Base-by-base conservation (phyloP, 2,113 vertebrate species). In the Oriolus oriolus region DNA sequence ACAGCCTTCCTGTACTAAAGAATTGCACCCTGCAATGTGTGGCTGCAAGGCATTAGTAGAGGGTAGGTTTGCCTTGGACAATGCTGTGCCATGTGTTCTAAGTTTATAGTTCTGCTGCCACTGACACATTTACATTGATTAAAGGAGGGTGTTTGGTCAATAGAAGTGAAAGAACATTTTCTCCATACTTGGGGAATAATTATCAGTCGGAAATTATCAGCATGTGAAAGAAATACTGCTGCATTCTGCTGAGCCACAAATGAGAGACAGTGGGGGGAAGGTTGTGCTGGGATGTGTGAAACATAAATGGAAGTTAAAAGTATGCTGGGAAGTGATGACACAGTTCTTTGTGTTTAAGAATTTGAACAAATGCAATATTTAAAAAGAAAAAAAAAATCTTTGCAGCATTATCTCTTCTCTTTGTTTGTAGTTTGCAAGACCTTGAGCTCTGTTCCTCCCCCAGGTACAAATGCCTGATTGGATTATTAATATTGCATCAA, bases 401-500 rank as follows among this genome's bases (percentile, higher is more conserved):
- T 66, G 35, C 49, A 42, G 69, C 22, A 59, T 31, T 93, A 70
- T 93, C 90, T 94, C 50, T 4, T 79, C 73, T 87, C 53, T 92
- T 91, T 96, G 94, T 96, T 94, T 97, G 95, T 81, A 86, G 80
- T 93, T 89, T 94, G 68, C 26, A 88, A 88, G 95, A 96, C 97
- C 89, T 97, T 97, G 96, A 95, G 21, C 96, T 96, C 92, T 96
- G 93, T 73, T 96, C 96, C 97, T 96, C 97, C 97, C 97, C 93
- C 80, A 83, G n/a, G 27, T 78, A 95, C 89, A 86, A 92, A 91
- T 89, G 41, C 89, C 94, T 95, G 96, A 97, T 96, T 97, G 94
- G 95, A 68, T 97, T 97, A 95, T 97, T 97, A 97, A 97, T 95
- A 89, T 96, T 97, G 95, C 95, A 95, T 96, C 96, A 97, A 91